Percentiles rank a stretch among this genome's conserved stretches.
These are phyloP conservation scores for Crocodylus rhombifer DNA, from an alignment of 2,797 vertebrate genomes.

Conservation along the genomic window DNA sequence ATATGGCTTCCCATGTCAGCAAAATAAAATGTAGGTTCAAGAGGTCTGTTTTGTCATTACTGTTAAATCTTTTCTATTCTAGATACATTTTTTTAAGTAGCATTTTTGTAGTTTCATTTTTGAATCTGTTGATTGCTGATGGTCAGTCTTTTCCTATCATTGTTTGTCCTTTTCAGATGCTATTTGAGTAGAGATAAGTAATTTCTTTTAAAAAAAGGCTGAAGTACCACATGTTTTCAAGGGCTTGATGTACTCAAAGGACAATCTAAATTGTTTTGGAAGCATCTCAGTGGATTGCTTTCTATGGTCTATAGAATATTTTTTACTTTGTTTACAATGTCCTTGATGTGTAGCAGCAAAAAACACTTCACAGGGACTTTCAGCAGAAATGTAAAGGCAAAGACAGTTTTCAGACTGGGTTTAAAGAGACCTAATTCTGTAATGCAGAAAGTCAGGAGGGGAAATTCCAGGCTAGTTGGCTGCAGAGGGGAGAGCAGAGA, in stretches of 20 bases:
- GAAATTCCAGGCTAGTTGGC: neutral
- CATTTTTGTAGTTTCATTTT: neutral
- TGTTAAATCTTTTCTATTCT: neutral
- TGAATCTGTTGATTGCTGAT: neutral
- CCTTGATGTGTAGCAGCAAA: neutral
- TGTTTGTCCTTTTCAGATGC: neutral
- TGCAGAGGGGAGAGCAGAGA: accelerated
- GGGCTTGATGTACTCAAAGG: neutral
- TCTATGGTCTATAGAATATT: slow-evolving; percentile 6
- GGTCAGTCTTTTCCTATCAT: accelerated
- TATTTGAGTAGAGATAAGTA: neutral
- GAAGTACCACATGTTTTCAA: slow-evolving; percentile 3
- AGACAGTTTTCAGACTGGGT: neutral
- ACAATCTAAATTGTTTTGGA: neutral
- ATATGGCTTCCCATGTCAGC: neutral
- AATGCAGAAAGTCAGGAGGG: neutral
- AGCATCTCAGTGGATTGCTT: neutral
- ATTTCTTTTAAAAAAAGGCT: neutral
- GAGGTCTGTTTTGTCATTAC: neutral
- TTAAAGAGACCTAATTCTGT: neutral
- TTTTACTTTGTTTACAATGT: neutral
- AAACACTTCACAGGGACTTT: neutral
- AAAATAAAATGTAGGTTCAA: neutral
- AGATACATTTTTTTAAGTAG: neutral
- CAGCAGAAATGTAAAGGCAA: neutral